phyloP scores from a whole-genome alignment of 2,888 invertebrate genomes.

The Nineta flava region DNA sequence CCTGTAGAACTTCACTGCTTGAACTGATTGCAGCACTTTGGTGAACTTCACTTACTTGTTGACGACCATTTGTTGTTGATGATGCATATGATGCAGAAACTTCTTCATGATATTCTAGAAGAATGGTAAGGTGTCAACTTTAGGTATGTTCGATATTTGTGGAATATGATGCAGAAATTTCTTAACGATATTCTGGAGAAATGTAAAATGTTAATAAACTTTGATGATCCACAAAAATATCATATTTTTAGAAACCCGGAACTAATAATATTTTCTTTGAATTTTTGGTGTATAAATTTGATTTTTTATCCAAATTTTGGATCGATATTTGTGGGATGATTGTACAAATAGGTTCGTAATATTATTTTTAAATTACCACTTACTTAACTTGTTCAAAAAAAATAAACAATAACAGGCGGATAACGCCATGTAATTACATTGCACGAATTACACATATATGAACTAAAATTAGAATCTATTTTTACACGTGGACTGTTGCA shows the following conservation, averaged over 20 bases:
- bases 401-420: conserved; percentile 11
- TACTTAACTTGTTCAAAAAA: background rate
- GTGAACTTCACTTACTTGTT: conserved; percentile 1
- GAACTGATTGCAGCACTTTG: background rate
- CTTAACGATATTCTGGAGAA: background rate
- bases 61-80: conserved; percentile 2
- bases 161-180: conserved; percentile 1
- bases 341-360: background rate
- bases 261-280: no score
- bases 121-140: background rate
- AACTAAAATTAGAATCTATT: no score
- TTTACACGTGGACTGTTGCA: no score
- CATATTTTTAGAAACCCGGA: no score
- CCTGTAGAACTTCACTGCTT: conserved; percentile 11
- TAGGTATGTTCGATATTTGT: no score
- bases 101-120: conserved; percentile 6
- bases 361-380: background rate
- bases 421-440: conserved; percentile 12
- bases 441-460: no score
- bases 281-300: no score
- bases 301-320: no score
- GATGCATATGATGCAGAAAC: background rate
- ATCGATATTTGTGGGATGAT: no score
- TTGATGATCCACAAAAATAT: no score
- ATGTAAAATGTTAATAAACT: no score